Evolutionary conservation across 2,797 vertebrate species (phyloP).

Genomic region (Mycteria americana): DNA sequence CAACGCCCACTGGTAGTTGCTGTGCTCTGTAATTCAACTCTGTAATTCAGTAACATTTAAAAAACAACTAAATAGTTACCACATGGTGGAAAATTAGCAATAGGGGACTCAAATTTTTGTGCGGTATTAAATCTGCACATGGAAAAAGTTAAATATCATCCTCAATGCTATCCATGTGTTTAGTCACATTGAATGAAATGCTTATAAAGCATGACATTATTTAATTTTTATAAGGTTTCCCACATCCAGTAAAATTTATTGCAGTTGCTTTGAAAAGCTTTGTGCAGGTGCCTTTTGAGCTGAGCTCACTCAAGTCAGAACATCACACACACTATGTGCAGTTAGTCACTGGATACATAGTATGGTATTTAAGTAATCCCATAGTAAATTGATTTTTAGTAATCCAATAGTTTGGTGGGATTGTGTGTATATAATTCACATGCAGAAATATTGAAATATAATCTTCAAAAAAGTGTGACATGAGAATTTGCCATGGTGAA

Average conservation of each 20-base stretch:
- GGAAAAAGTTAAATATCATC: slow-evolving; percentile 78
- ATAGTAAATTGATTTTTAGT: slow-evolving; percentile 44
- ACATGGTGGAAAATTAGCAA: slow-evolving; percentile 79
- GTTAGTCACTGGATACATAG: slow-evolving; percentile 53
- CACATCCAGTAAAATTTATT: slow-evolving; percentile 77
- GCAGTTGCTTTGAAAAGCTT: slow-evolving; percentile 71
- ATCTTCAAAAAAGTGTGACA: slow-evolving; percentile 48
- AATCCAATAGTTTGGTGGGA: slow-evolving; percentile 51
- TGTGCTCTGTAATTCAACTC: slow-evolving; percentile 69
- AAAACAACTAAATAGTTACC: slow-evolving; percentile 76
- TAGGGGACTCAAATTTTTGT: slow-evolving; percentile 69
- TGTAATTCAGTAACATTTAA: slow-evolving; percentile 72
- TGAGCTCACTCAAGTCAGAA: slow-evolving; percentile 58
- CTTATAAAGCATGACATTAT: slow-evolving; percentile 75
- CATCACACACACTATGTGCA: slow-evolving; percentile 35
- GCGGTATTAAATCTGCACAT: slow-evolving; percentile 73
- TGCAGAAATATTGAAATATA: slow-evolving; percentile 49
- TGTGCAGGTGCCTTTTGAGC: slow-evolving; percentile 71
- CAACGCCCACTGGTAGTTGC: slow-evolving; percentile 45
- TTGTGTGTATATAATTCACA: slow-evolving; percentile 29
- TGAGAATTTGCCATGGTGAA: slow-evolving; percentile 18
- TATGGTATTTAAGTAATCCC: slow-evolving; percentile 46
- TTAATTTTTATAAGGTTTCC: slow-evolving; percentile 78
- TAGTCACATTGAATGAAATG: slow-evolving; percentile 74
- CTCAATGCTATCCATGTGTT: slow-evolving; percentile 75